A percentile compares a stretch with the other conserved stretches of the same genome.
These are phyloP conservation scores for Chouioia cunea DNA, from an alignment of 2,888 invertebrate species.

Conservation along the genomic window DNA sequence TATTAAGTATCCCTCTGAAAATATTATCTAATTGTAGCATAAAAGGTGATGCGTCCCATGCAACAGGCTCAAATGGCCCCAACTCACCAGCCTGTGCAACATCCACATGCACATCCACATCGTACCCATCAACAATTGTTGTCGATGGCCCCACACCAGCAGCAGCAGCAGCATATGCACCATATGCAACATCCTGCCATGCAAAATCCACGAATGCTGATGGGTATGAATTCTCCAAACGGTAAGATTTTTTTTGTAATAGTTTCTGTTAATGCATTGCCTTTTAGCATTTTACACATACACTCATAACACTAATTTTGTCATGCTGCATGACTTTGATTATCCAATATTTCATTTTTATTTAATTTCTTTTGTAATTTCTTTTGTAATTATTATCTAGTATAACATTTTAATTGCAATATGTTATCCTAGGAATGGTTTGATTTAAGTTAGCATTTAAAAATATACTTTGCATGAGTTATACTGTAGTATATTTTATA, in stretches of 20 bases:
- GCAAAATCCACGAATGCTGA: constrained; percentile 69
- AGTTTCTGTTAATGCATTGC: neutral
- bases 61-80: constrained; percentile 66
- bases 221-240: constrained; percentile 70
- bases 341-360: constrained; percentile 18
- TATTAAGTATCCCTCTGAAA: no score
- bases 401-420: neutral
- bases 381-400: constrained; percentile 23
- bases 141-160: constrained; percentile 63
- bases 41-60: constrained; percentile 63
- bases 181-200: constrained; percentile 64
- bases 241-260: constrained; percentile 49
- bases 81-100: constrained; percentile 63
- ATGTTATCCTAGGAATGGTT: neutral
- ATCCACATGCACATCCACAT: constrained; percentile 62
- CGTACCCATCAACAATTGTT: constrained; percentile 64
- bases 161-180: constrained; percentile 51
- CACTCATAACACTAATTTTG: neutral
- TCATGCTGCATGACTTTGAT: constrained; percentile 44
- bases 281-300: neutral
- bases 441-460: no score
- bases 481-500: neutral
- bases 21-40: constrained; percentile 19
- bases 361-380: constrained; percentile 20
- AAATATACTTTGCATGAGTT: neutral